Conservation (phyloP, 2,113 vertebrate species). For the Rhynchomys soricoides region DNA sequence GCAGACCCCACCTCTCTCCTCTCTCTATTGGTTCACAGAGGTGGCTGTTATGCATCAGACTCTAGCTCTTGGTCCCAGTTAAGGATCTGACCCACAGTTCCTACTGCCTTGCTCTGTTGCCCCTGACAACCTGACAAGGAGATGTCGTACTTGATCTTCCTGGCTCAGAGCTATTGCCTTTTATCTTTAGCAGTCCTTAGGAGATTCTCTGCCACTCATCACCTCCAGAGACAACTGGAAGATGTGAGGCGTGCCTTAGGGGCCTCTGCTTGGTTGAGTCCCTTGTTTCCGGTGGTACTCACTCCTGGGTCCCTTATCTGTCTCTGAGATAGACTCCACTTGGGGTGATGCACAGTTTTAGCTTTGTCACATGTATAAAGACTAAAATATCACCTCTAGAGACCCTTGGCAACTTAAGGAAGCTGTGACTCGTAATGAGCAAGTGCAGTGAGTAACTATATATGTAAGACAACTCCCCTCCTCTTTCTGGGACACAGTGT, state of each 20-base stretch:
- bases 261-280: neutral
- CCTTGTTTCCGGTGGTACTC: fast-evolving
- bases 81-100: neutral
- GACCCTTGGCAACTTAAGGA: neutral
- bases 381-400: neutral
- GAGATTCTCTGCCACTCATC: neutral
- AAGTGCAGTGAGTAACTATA: neutral
- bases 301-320: fast-evolving
- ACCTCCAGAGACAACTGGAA: neutral
- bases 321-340: no score
- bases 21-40: fast-evolving
- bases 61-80: neutral
- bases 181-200: neutral
- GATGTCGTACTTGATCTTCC: neutral
- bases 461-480: neutral
- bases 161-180: neutral
- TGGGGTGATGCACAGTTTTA: fast-evolving
- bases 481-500: neutral
- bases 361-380: neutral
- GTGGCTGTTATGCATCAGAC: neutral
- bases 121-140: neutral
- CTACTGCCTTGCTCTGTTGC: neutral
- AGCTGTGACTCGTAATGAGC: neutral
- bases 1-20: no score
- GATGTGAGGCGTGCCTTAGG: neutral